phyloP scores from a whole-genome alignment of 2,797 vertebrate genomes.

The Pangasius larnaudii region DNA sequence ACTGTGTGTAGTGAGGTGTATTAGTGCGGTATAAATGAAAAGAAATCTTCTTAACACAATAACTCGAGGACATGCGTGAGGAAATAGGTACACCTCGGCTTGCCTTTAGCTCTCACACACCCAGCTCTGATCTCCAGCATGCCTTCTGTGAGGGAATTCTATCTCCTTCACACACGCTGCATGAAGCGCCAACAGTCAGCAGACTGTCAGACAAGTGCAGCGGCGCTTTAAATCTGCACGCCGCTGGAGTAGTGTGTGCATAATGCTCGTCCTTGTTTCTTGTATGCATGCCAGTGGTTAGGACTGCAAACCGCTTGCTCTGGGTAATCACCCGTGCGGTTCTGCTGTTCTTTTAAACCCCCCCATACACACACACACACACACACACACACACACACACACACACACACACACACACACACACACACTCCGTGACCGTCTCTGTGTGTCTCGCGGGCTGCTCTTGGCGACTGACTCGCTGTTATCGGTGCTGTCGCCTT shows the following conservation, averaged over 20 bases:
- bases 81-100: neutral
- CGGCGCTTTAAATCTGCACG: conserved; percentile 10
- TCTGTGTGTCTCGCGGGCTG: neutral
- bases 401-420: neutral
- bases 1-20: neutral
- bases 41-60: neutral
- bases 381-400: neutral
- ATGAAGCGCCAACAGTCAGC: neutral
- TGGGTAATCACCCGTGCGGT: conserved; percentile 14
- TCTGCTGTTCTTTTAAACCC: neutral
- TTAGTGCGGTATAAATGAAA: neutral
- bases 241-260: neutral
- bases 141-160: neutral
- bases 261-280: conserved; percentile 15
- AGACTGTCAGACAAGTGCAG: conserved; percentile 1
- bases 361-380: neutral
- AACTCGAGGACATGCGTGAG: neutral
- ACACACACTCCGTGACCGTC: neutral
- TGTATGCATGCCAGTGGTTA: conserved; percentile 33
- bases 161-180: neutral
- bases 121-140: neutral
- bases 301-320: conserved; percentile 14
- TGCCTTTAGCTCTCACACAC: neutral
- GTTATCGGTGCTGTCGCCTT: conserved; percentile 43
- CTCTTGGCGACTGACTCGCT: neutral